Evolutionary conservation across 2,797 vertebrate genomes (phyloP), one percentile per base, ranked within the genome.

Genomic region (Chromis chromis): DNA sequence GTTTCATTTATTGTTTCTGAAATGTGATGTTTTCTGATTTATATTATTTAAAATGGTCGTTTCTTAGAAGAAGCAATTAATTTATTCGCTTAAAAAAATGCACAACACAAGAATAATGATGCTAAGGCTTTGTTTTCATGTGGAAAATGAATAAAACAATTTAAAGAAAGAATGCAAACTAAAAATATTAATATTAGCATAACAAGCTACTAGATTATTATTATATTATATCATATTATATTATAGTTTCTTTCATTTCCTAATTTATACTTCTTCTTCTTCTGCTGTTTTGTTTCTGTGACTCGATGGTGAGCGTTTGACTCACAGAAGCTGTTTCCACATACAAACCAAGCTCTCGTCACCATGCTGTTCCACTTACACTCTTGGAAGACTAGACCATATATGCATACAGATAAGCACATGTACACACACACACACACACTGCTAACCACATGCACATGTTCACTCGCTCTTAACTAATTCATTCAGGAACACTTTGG

Each of bases 401-500:
- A 82, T 82, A 90, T 68, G 56, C 86, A 87, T 86, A 82, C 81
- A 88, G 87, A 92, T 90, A 91, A 87, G 90, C 89, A 86, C 77
- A 83, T 75, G 50, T 65, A 6, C 68, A 54, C 54, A 78, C 36
- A 44, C 48, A 56, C 40, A 31, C 61, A 56, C 25, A 60, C 19
- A 39, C n/a, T 65, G 72, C 86, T 92, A 95, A 95, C 93, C 94
- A 92, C 93, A 93, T 92, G 89, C 94, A 95, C 89, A 95, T 95
- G 94, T 95, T 93, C 91, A 70, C 87, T 90, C 85, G 78, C 90
- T 94, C 91, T 91, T 94, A 92, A 94, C 92, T 94, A 95, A 95
- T 94, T 95, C 88, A 92, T 95, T 94, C 93, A 95, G 94, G 94
- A 94, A 94, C 92, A 92, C 92, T 94, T 93, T 90, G 92, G 93